Percentiles rank a stretch among this genome's conserved stretches.
These are phyloP conservation scores for Bostrychus sinensis DNA, from an alignment of 2,113 vertebrate species.

Conservation along the genomic window DNA sequence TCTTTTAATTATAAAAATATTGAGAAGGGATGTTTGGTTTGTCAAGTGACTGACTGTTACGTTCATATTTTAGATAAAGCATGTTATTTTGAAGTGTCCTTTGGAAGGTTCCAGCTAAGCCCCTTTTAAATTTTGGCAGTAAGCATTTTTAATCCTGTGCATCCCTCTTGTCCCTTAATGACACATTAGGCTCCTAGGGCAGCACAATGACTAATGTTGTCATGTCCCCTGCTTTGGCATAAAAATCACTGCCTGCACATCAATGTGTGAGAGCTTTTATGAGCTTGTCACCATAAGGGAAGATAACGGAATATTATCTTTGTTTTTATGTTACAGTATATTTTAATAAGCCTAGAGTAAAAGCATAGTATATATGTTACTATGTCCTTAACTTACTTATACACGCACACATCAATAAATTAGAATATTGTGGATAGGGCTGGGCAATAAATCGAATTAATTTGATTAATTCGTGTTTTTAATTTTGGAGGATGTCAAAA, in stretches of 20 bases:
- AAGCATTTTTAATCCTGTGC: constrained; percentile 55
- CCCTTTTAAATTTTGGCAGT: constrained; percentile 31
- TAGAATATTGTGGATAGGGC: too few species aligned
- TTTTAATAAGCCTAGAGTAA: constrained; percentile 16
- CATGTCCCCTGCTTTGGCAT: constrained; percentile 48
- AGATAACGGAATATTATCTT: constrained; percentile 27
- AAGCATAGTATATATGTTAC: too few species aligned
- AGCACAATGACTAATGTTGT: constrained; percentile 65
- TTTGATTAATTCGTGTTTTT: too few species aligned
- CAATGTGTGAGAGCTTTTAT: constrained; percentile 30
- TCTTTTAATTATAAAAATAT: constrained; percentile 9
- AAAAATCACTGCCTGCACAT: constrained; percentile 31
- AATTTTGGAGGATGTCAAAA: too few species aligned
- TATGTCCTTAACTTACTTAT: constrained; percentile 15
- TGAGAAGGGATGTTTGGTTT: constrained; percentile 12
- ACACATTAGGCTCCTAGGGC: constrained; percentile 67
- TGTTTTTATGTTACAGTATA: neutral
- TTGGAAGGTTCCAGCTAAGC: constrained; percentile 46
- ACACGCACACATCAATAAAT: too few species aligned
- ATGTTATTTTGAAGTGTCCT: constrained; percentile 24
- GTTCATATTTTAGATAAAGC: constrained; percentile 3
- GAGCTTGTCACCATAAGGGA: constrained; percentile 26
- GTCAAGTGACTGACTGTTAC: neutral
- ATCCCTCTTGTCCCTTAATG: constrained; percentile 66
- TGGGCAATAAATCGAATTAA: too few species aligned